phyloP scores from a whole-genome alignment of 1,140 invertebrate species.

The Aphelinus atriplicis region DNA sequence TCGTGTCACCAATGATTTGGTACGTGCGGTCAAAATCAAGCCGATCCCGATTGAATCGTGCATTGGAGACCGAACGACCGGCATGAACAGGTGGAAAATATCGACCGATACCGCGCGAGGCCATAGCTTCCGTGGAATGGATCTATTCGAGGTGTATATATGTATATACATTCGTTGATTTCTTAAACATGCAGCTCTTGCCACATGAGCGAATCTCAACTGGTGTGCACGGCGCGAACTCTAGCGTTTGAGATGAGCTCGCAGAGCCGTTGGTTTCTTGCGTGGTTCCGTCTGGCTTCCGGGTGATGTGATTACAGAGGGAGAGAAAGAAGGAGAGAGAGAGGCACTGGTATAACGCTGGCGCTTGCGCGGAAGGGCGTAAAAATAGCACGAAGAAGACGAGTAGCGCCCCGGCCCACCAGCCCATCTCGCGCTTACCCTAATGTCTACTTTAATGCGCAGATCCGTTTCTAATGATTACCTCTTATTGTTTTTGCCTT shows the following conservation, averaged over 20 bases:
- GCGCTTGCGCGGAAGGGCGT: not conserved
- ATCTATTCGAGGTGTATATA: not conserved
- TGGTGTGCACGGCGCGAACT: too few relatives aligned
- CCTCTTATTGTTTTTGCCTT: slow-evolving; percentile 18
- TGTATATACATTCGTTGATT: not conserved
- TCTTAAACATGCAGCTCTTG: too few relatives aligned
- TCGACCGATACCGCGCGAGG: too few relatives aligned
- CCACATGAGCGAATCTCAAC: too few relatives aligned
- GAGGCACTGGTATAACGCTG: not conserved
- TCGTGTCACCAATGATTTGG: too few relatives aligned
- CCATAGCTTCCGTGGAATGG: too few relatives aligned
- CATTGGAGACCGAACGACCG: too few relatives aligned
- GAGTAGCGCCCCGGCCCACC: not conserved
- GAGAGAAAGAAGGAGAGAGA: too few relatives aligned
- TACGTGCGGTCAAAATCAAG: too few relatives aligned
- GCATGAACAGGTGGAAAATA: too few relatives aligned
- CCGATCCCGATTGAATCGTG: too few relatives aligned
- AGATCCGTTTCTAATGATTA: slow-evolving; percentile 26
- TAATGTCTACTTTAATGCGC: slow-evolving; percentile 16
- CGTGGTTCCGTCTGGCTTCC: slow-evolving; percentile 33
- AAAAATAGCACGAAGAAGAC: slow-evolving; percentile 12
- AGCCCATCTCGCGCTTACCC: not conserved
- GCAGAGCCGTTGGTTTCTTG: slow-evolving; percentile 20
- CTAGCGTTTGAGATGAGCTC: not conserved
- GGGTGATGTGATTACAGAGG: slow-evolving; percentile 30